Base-by-base conservation (phyloP, 2,888 invertebrate species). In the Synanthedon vespiformis region DNA sequence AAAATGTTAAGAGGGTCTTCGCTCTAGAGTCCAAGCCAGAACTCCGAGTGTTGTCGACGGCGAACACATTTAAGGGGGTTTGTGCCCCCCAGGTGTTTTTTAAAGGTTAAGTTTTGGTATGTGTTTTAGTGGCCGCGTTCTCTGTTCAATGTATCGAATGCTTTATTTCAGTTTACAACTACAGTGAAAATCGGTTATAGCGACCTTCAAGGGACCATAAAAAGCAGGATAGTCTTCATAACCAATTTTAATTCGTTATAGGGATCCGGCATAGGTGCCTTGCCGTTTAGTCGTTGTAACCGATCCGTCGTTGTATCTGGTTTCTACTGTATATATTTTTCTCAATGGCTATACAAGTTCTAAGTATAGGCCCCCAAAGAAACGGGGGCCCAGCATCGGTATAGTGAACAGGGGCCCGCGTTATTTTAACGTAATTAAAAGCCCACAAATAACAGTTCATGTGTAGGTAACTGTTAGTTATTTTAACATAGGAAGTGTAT, bases 401-500 rank as follows among this genome's bases (percentile, higher is more conserved):
- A 54, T 57, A 48, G 55, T 61, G 56, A 58, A 63, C 61, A 62
- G 65, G 59, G 63, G 54, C 60, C 60, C 56, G 62, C 59, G 58
- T 51, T 53, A 65, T 72, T 81, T 77, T 80, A 80, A 76, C 72
- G 79, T 81, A 80, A 78, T 78, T 78, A 75, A 77, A 77, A 74
- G 64, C 68, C 71, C 72, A 72, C 77, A 79, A 3, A 48, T 48
- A 48, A 4, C 16, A 48, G 16, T 48, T 48, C 22, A 48, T 48
- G 8, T 48, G 18, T 80, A 72, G 71, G 72, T 83, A 83, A 84
- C 80, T 82, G 84, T 73, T 74, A 85, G 85, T 84, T 81, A 81
- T 83, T 74, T 85, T 83, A 84, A 70, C 77, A 71, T 86, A 85
- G 80, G 84, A 83, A 79, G 75, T 81, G 82, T 85, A 82, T 82